Evolutionary conservation across 2,113 vertebrate species (phyloP).

Genomic region (Odocoileus virginianus): DNA sequence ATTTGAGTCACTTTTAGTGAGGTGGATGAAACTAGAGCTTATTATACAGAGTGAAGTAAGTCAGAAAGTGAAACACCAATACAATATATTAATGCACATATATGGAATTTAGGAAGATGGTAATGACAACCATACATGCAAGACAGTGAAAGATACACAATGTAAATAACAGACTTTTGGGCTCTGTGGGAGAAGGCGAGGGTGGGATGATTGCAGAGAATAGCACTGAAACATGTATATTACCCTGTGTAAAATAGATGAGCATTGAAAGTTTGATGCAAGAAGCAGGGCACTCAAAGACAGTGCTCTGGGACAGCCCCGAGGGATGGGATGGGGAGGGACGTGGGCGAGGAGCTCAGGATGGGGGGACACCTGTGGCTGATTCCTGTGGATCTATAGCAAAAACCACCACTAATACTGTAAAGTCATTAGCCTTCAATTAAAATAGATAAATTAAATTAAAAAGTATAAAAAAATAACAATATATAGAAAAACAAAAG

Average conservation of each 20-base stretch:
- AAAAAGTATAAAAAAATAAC: not conserved
- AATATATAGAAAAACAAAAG: not conserved
- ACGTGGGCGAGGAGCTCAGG: not conserved
- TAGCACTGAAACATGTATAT: not conserved
- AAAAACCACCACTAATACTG: not conserved
- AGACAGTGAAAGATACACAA: not conserved
- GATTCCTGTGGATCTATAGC: not conserved
- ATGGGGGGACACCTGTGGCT: no score
- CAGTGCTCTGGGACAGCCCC: not conserved
- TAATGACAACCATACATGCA: not conserved
- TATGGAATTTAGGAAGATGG: not conserved
- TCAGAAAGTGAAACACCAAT: not conserved
- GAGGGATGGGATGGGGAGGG: not conserved
- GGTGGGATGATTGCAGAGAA: not conserved
- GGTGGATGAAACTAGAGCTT: accelerated
- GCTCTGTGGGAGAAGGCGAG: not conserved
- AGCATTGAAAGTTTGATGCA: not conserved
- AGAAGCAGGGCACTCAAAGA: not conserved
- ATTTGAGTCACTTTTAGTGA: not conserved
- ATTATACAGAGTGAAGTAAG: not conserved
- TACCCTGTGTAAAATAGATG: not conserved
- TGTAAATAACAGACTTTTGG: not conserved
- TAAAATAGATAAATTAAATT: not conserved
- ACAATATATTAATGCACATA: not conserved
- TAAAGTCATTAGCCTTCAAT: not conserved